Base-by-base conservation (phyloP, 1,140 invertebrate species). In the Diuraphis noxia region DNA sequence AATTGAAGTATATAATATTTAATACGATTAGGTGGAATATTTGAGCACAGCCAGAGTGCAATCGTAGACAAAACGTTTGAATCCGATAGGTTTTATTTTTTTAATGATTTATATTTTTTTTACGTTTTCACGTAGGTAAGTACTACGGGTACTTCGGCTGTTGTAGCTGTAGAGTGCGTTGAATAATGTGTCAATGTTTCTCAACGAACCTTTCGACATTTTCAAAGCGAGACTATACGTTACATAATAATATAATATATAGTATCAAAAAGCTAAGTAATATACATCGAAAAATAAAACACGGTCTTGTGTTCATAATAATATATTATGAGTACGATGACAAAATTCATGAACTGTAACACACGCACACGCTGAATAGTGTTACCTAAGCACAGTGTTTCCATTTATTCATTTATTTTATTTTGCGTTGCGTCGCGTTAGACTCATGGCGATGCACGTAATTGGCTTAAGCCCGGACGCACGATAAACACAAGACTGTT, bases 401-500 rank as follows among this genome's bases (percentile, higher is more conserved):
- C 7, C 7, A 21, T 79, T 36, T 79, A n/a, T 72, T 21, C 46
- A 23, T 49, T 72, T 63, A 63, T 63, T 63, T 63, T 63, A 23
- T 49, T 63, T 72, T n/a, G 3, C 56, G 30, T 34, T 5, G 30
- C 30, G 30, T n/a, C 10, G 10, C 10, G 52, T 56, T 56, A 56
- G 30, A 9, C 52, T 56, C 30, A 40, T 36, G 36, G 9, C 13
- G 43, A 82, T 17, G 38, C 17, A 25, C 40, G 81, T 82, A 82
- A 82, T 82, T 82, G 81, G 81, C 40, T 82, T 82, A 82, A 82
- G 81, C 40, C 25, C 23, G 81, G 81, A 82, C 25, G 40, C 81
- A 41, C 10, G 40, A n/a, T 8, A 41, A 41, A 82, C 81, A 82
- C 6, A 25, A 41, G 13, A 40, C 41, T 82, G 36, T 82, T 40